A percentile compares a stretch with the other conserved stretches of the same genome.
phyloP scores from a whole-genome alignment of 1,140 invertebrate species.

The Eciton burchellii region DNA sequence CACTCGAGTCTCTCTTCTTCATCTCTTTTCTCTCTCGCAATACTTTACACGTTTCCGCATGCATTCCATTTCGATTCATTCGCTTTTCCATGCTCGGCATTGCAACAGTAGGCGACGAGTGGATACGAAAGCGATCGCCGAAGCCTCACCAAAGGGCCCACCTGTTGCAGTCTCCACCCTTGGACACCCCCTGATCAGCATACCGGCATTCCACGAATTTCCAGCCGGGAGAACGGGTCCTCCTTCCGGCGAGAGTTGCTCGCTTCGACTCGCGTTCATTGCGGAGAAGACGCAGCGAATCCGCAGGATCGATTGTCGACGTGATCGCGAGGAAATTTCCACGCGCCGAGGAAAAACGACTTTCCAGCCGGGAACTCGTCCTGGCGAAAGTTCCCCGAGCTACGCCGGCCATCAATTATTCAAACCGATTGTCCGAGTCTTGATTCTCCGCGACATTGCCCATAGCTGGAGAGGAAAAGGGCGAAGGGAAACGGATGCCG shows the following conservation, averaged over 20 bases:
- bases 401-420: conserved; percentile 49
- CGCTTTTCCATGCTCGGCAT: conserved; percentile 66
- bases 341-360: conserved; percentile 36
- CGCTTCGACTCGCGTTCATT: conserved; percentile 18
- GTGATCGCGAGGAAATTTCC: conserved; percentile 43
- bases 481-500: conserved; percentile 35
- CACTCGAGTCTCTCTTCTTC: neutral
- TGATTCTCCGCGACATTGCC: conserved; percentile 45
- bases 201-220: conserved; percentile 36
- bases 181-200: conserved; percentile 51
- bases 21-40: neutral
- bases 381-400: conserved; percentile 23
- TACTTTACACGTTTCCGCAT: neutral
- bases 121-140: conserved; percentile 69
- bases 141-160: conserved; percentile 77
- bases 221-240: neutral
- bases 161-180: conserved; percentile 78
- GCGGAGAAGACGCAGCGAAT: neutral
- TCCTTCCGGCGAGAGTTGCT: neutral
- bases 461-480: neutral
- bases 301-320: conserved; percentile 25
- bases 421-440: conserved; percentile 52
- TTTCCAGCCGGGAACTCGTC: conserved; percentile 19
- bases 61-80: conserved; percentile 28
- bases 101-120: conserved; percentile 69